These are phyloP conservation scores for Vulpes vulpes DNA, from an alignment of 2,113 vertebrate species.

Conservation along the genomic window DNA sequence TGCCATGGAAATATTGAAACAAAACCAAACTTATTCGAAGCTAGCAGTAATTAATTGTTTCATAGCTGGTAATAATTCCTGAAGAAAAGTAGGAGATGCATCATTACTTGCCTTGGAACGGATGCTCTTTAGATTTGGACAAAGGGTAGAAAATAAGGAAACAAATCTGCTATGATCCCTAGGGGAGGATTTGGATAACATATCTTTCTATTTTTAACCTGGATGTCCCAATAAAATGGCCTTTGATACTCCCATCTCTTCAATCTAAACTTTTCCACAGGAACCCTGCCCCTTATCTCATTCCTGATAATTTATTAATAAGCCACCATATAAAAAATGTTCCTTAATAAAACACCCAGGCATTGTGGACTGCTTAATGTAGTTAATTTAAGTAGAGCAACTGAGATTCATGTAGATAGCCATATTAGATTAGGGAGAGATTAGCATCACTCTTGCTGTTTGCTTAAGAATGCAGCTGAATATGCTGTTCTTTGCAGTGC, in stretches of 20 bases:
- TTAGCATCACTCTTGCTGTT: background rate
- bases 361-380: constrained; percentile 55
- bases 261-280: constrained; percentile 34
- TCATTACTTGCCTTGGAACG: constrained; percentile 64
- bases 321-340: constrained; percentile 67
- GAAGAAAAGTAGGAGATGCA: constrained; percentile 34
- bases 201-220: constrained; percentile 59
- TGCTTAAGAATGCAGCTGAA: background rate
- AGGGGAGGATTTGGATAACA: background rate
- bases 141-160: constrained; percentile 57
- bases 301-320: constrained; percentile 77
- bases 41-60: constrained; percentile 22
- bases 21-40: constrained; percentile 46
- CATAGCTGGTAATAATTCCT: constrained; percentile 59
- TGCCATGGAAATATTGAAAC: constrained; percentile 4
- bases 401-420: constrained; percentile 38
- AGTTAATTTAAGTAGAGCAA: constrained; percentile 58
- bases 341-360: constrained; percentile 72
- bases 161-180: background rate
- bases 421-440: constrained; percentile 55
- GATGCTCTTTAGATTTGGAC: constrained; percentile 48
- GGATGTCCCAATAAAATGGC: constrained; percentile 59
- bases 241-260: constrained; percentile 39
- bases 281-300: constrained; percentile 27
- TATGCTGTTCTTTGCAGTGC: background rate